phyloP scores from a whole-genome alignment of 2,888 invertebrate genomes.

The Hylaea fasciaria region DNA sequence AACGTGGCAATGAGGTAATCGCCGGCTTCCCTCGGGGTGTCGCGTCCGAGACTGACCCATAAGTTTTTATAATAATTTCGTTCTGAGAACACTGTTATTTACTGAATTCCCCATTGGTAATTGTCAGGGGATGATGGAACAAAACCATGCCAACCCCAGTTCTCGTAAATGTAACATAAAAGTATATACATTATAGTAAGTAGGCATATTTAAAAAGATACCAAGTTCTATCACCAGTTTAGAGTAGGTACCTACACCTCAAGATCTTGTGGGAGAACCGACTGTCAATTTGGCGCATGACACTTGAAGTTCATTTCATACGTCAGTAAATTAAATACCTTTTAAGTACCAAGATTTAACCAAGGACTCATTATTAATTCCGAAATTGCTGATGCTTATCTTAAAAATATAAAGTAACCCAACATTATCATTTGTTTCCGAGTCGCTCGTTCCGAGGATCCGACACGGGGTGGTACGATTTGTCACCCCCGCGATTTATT shows the following conservation, averaged over 20 bases:
- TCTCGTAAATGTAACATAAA: too few relatives aligned
- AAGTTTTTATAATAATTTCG: conserved; percentile 39
- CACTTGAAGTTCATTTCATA: too few relatives aligned
- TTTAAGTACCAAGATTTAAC: neutral
- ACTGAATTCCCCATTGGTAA: conserved; percentile 16
- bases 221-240: too few relatives aligned
- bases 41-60: conserved; percentile 50
- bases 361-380: conserved; percentile 12
- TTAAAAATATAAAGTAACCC: conserved; percentile 37
- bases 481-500: conserved; percentile 45
- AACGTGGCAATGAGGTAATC: conserved; percentile 70
- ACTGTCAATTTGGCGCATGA: too few relatives aligned
- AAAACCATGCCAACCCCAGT: conserved; percentile 1
- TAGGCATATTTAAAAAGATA: too few relatives aligned
- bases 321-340: neutral
- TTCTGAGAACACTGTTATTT: conserved; percentile 48
- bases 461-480: conserved; percentile 59
- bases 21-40: conserved; percentile 64
- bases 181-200: too few relatives aligned
- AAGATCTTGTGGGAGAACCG: too few relatives aligned
- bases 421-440: conserved; percentile 41
- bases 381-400: conserved; percentile 31
- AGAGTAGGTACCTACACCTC: too few relatives aligned
- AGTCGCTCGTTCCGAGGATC: conserved; percentile 42
- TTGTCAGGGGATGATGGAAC: conserved; percentile 3